phyloP scores from a whole-genome alignment of 2,113 vertebrate species.

The Pygoscelis antarcticus region DNA sequence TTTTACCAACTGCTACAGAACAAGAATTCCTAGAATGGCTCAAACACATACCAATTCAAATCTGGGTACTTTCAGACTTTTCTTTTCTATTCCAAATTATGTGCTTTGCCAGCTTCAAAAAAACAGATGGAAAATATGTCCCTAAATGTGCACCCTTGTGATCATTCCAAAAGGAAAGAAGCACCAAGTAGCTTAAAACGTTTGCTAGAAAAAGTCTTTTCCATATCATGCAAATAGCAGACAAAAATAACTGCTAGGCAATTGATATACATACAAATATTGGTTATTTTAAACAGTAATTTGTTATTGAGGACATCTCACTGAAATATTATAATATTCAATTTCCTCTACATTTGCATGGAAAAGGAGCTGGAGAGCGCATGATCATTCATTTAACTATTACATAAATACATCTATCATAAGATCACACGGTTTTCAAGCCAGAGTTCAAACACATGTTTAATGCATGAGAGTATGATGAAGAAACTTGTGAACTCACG shows the following conservation, averaged over 20 bases:
- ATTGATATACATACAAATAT: constrained; percentile 73
- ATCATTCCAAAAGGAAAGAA: constrained; percentile 66
- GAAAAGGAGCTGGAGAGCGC: constrained; percentile 38
- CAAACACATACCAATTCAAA: constrained; percentile 40
- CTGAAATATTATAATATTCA: constrained; percentile 69
- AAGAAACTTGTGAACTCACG: constrained; percentile 68
- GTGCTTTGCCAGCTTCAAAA: constrained; percentile 67
- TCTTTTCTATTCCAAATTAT: constrained; percentile 57
- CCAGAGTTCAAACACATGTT: constrained; percentile 59
- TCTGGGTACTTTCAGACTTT: constrained; percentile 49
- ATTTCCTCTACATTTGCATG: constrained; percentile 67
- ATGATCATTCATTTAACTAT: constrained; percentile 67
- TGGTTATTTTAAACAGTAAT: constrained; percentile 71
- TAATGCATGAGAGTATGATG: constrained; percentile 72
- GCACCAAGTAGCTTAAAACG: constrained; percentile 65
- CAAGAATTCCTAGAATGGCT: constrained; percentile 43
- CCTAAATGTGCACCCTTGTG: constrained; percentile 68
- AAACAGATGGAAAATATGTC: constrained; percentile 48
- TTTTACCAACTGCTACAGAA: background rate
- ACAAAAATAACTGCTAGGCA: constrained; percentile 71
- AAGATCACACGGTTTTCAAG: constrained; percentile 50
- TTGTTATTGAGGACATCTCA: constrained; percentile 67
- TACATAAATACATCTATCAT: constrained; percentile 49
- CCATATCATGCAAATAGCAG: constrained; percentile 71
- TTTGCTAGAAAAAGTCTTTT: constrained; percentile 58